phyloP scores from a whole-genome alignment of 2,113 vertebrate genomes.

The Lepus europaeus region DNA sequence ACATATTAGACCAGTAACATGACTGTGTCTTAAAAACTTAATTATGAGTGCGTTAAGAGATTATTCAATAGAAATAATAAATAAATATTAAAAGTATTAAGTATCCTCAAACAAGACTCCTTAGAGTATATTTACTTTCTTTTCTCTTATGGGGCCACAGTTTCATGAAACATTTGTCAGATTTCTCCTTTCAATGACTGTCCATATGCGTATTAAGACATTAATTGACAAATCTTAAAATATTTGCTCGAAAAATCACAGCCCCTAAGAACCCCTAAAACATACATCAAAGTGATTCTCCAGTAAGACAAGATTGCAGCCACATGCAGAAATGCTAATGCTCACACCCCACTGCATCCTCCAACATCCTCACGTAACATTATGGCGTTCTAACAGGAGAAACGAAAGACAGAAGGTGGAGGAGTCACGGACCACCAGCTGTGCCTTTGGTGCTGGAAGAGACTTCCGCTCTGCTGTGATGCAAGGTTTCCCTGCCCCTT shows the following conservation, averaged over 20 bases:
- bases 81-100: neutral
- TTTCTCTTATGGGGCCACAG: neutral
- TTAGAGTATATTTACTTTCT: neutral
- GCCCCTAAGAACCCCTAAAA: neutral
- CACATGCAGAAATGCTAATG: neutral
- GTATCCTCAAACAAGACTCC: neutral
- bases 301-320: neutral
- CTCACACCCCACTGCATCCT: too few species aligned
- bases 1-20: neutral
- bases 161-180: neutral
- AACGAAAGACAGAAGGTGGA: neutral
- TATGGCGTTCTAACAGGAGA: neutral
- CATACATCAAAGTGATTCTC: neutral
- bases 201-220: neutral
- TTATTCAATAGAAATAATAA: neutral
- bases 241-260: neutral
- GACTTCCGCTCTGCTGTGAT: too few species aligned
- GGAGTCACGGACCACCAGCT: neutral
- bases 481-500: too few species aligned
- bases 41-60: neutral
- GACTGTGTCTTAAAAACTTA: neutral
- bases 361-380: rapidly evolving
- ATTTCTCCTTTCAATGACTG: neutral
- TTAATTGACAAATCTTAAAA: neutral
- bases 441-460: neutral